These are phyloP conservation scores for Drymodes brunneopygia DNA, from an alignment of 2,113 vertebrate genomes.

Conservation along the genomic window DNA sequence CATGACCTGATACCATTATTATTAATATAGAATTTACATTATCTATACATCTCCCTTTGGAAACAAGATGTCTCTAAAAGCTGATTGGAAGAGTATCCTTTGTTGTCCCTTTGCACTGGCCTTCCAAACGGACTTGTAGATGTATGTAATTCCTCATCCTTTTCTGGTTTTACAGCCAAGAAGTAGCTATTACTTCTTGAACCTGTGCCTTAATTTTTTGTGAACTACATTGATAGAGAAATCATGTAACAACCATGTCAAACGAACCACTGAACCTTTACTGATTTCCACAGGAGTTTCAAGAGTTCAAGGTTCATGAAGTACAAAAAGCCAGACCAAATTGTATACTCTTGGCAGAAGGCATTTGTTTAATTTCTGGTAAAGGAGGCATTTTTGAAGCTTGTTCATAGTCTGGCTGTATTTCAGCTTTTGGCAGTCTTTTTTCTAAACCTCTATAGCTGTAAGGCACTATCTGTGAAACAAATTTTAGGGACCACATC, in stretches of 20 bases:
- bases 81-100: neutral
- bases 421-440: neutral
- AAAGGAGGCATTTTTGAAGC: neutral
- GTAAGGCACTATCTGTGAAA: neutral
- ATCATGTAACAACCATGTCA: neutral
- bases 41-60: fast-evolving
- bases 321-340: neutral
- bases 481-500: neutral
- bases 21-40: neutral
- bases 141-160: neutral
- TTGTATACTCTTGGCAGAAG: neutral
- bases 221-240: neutral
- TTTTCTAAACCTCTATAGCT: neutral
- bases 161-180: neutral
- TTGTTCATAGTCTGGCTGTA: neutral
- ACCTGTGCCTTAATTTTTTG: neutral
- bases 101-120: neutral
- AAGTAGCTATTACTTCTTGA: neutral
- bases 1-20: neutral
- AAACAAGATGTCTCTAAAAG: neutral
- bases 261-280: neutral
- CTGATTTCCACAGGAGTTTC: neutral
- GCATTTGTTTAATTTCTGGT: neutral
- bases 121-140: neutral
- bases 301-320: neutral